Conservation (phyloP, 2,113 vertebrate species). For the Ophiodon elongatus region DNA sequence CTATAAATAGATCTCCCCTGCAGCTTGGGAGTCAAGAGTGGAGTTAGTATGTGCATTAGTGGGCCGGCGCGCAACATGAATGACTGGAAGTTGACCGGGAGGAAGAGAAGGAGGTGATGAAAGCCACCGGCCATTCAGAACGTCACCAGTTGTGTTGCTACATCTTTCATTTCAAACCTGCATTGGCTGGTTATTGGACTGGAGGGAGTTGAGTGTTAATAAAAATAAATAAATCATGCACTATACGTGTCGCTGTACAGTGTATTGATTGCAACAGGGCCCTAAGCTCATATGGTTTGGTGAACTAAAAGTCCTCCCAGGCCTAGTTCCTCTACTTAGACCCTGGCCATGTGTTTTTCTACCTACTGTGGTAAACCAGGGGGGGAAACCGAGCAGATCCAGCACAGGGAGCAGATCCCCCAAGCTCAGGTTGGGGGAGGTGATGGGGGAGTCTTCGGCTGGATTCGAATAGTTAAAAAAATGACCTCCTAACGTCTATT, state of each 20-base stretch:
- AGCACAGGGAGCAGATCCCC: no score
- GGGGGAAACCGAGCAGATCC: no score
- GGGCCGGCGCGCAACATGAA: slow-evolving; percentile 54
- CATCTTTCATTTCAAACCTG: slow-evolving; percentile 19
- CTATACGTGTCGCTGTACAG: slow-evolving; percentile 7
- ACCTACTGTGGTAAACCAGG: no score
- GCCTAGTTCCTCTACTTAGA: background rate
- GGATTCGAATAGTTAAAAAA: no score
- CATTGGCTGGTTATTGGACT: background rate
- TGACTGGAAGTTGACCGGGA: slow-evolving; percentile 59
- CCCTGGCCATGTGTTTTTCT: background rate
- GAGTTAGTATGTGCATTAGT: slow-evolving; percentile 76
- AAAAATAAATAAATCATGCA: background rate
- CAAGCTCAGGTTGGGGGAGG: no score
- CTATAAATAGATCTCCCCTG: slow-evolving; percentile 82
- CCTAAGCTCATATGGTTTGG: background rate
- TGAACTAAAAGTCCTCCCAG: background rate
- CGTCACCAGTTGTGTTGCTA: slow-evolving; percentile 15
- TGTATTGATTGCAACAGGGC: slow-evolving; percentile 16
- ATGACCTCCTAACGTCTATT: no score
- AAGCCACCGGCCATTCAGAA: slow-evolving; percentile 11
- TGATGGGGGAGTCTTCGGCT: no score
- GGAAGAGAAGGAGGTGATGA: slow-evolving; percentile 51
- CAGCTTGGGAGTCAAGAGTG: slow-evolving; percentile 70
- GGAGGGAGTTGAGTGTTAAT: slow-evolving; percentile 1